Base-by-base conservation (phyloP, 2,797 vertebrate genomes). In the Enteromius viviparus region DNA sequence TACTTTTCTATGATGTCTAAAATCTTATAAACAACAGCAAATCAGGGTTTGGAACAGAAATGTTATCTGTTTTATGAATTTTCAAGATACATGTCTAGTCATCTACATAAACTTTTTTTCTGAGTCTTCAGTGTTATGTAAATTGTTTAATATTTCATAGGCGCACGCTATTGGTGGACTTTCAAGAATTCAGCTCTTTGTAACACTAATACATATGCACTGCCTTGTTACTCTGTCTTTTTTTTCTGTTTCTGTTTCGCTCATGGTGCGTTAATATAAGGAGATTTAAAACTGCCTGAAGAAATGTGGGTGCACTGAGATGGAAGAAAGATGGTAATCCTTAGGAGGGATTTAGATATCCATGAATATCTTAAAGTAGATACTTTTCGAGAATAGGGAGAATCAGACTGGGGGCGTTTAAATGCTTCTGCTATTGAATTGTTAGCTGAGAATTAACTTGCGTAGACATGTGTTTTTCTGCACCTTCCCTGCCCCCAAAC, bases 291-390 rank as follows among this genome's bases (percentile, higher is more conserved):
- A 88, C 90, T 49, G 89, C 91, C 91, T 85, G 84, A 85, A 92
- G 86, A 77, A 74, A 74, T 7, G 42, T 53, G 84, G 81, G 85
- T 86, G 89, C 89, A 17, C 75, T 81, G 88, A 92, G 92, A 92
- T 92, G 86, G 92, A 93, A 90, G 87, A 91, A 86, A 92, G 92
- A 94, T 93, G 90, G 89, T 93, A 93, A 94, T 93, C 92, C 92
- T 92, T 91, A 87, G 90, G 90, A 92, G 91, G 91, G 92, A 91
- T 92, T 94, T 90, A 81, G 83, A 92, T 83, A 92, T 92, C 92
- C 90, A 92, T 92, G 92, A 93, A 93, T 93, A 92, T 91, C 91
- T 92, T 91, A 87, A 91, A 92, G 76, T 47, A 79, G 80, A 66
- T 53, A 78, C 65, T 78, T 83, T 78, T 76, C 1, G 49, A 42